phyloP scores from a whole-genome alignment of 2,113 vertebrate genomes.

The Poicephalus meyeri region DNA sequence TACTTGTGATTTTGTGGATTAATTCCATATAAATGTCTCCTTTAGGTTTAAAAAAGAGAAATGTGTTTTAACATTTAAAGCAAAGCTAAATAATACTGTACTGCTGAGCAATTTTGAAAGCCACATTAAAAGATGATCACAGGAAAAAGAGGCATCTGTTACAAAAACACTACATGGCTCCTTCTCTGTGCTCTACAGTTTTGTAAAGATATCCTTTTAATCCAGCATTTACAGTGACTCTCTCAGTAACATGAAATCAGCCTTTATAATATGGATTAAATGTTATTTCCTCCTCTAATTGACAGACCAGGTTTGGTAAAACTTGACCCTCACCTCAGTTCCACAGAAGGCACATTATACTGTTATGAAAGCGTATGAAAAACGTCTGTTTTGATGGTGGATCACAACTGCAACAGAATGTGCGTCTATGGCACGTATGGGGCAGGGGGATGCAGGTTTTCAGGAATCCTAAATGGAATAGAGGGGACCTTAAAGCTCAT shows the following conservation, averaged over 20 bases:
- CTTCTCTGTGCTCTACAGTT: background rate
- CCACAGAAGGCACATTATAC: background rate
- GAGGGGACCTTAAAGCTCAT: background rate
- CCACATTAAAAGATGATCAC: background rate
- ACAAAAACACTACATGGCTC: constrained; percentile 57
- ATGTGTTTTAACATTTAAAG: constrained; percentile 45
- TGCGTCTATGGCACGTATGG: fast-evolving
- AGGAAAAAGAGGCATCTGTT: background rate
- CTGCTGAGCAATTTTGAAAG: constrained; percentile 56
- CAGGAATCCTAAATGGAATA: background rate
- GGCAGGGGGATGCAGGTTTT: background rate
- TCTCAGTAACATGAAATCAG: background rate
- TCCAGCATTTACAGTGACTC: background rate
- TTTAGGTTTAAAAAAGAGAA: background rate
- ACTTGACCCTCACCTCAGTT: background rate
- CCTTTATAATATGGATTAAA: constrained; percentile 22
- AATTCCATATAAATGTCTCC: background rate
- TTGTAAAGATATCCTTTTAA: constrained; percentile 30
- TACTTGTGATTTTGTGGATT: background rate
- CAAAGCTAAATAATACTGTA: constrained; percentile 55
- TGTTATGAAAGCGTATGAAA: fast-evolving
- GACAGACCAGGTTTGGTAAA: background rate
- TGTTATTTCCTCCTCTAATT: background rate
- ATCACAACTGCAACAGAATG: background rate
- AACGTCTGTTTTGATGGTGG: fast-evolving